phyloP scores from a whole-genome alignment of 2,888 invertebrate species.

The Desoria tigrina region DNA sequence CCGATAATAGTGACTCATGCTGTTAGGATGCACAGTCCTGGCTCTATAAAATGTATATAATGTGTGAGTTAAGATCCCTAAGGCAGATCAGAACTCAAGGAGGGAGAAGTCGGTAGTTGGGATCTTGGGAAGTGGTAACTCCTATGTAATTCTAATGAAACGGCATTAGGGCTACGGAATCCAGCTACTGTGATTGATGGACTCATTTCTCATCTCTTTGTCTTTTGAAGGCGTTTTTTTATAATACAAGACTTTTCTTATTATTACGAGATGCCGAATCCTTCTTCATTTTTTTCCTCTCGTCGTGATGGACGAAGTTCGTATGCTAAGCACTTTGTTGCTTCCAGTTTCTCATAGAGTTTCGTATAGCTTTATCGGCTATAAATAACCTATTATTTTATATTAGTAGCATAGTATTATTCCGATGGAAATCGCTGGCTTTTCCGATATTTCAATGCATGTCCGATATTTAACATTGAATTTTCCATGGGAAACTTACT shows the following conservation, averaged over 20 bases:
- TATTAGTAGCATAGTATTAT: too few species aligned
- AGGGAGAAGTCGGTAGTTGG: background rate
- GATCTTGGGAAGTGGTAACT: background rate
- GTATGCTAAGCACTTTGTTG: too few species aligned
- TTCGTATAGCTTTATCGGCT: too few species aligned
- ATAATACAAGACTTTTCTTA: slow-evolving; percentile 4
- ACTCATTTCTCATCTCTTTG: slow-evolving; percentile 34
- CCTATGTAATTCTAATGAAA: slow-evolving; percentile 8
- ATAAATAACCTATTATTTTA: too few species aligned
- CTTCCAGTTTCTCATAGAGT: too few species aligned
- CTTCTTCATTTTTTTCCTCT: background rate
- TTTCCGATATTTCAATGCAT: too few species aligned
- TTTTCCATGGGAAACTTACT: too few species aligned
- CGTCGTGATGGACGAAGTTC: too few species aligned
- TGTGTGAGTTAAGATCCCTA: background rate
- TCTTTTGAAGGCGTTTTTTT: slow-evolving; percentile 27
- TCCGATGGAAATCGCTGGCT: too few species aligned
- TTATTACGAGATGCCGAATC: slow-evolving; percentile 1
- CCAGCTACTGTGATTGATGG: slow-evolving; percentile 38
- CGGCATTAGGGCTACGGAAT: background rate
- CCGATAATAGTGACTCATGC: too few species aligned
- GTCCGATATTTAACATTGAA: too few species aligned
- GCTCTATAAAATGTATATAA: background rate
- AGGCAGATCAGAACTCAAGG: background rate
- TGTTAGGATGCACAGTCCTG: too few species aligned